Conservation (phyloP, 1,140 invertebrate genomes). For the Artemia franciscana region DNA sequence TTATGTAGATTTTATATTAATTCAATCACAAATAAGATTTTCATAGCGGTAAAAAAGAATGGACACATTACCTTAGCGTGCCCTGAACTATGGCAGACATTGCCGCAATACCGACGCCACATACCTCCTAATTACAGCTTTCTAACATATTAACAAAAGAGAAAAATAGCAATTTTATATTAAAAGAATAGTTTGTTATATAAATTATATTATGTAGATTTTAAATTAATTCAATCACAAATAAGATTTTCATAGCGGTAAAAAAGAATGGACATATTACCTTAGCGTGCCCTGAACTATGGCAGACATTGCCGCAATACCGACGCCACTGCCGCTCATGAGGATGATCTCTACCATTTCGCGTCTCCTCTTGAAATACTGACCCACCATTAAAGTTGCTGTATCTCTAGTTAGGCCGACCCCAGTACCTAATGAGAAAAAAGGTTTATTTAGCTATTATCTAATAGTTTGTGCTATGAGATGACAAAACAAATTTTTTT, state of each 20-base stretch:
- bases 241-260: too few relatives aligned
- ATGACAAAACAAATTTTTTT: too few relatives aligned
- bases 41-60: too few relatives aligned
- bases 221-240: too few relatives aligned
- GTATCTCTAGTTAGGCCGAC: constrained; percentile 59
- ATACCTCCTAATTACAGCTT: too few relatives aligned
- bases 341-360: constrained; percentile 71
- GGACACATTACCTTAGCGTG: constrained; percentile 51
- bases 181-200: too few relatives aligned
- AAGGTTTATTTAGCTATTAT: neutral
- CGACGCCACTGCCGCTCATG: constrained; percentile 56
- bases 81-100: constrained; percentile 56
- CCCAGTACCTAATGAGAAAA: constrained; percentile 37
- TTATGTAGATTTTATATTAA: too few relatives aligned
- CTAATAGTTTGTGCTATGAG: neutral
- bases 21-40: too few relatives aligned
- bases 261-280: too few relatives aligned
- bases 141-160: too few relatives aligned
- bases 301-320: constrained; percentile 55
- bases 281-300: constrained; percentile 51
- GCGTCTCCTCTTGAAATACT: constrained; percentile 61
- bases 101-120: constrained; percentile 50
- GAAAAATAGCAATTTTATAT: too few relatives aligned
- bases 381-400: constrained; percentile 66
- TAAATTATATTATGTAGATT: too few relatives aligned